Evolutionary conservation across 1,140 invertebrate species (phyloP).

Genomic region (Cherax quadricarinatus): DNA sequence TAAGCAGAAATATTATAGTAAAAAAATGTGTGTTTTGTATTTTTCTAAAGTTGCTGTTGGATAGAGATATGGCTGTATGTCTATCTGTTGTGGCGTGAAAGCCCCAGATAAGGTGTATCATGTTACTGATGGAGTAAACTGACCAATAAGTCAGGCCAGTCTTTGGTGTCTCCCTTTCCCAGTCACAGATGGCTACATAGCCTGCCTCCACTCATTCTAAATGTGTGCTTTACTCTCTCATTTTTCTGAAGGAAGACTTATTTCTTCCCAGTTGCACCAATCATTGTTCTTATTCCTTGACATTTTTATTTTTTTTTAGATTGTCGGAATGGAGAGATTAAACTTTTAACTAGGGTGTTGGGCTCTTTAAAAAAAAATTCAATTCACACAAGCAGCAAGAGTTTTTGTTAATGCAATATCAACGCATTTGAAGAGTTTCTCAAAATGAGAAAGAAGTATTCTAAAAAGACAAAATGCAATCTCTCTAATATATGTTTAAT

Average conservation of each 20-base stretch:
- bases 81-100: slow-evolving; percentile 8
- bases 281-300: slow-evolving; percentile 13
- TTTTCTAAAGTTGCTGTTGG: slow-evolving; percentile 58
- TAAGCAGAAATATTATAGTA: slow-evolving; percentile 35
- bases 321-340: background rate
- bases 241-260: background rate
- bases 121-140: slow-evolving; percentile 66
- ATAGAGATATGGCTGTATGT: slow-evolving; percentile 39
- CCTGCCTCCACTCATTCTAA: background rate
- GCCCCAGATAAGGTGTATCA: slow-evolving; percentile 44
- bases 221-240: slow-evolving; percentile 7
- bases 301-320: background rate
- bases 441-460: too few species aligned
- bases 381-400: background rate
- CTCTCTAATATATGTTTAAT: too few species aligned
- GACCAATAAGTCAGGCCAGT: slow-evolving; percentile 51
- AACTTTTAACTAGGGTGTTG: background rate
- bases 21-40: slow-evolving; percentile 64
- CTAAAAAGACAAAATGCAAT: too few species aligned
- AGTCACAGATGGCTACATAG: slow-evolving; percentile 9
- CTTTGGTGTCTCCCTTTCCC: slow-evolving; percentile 53
- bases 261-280: background rate
- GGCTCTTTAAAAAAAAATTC: too few species aligned
- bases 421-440: background rate
- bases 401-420: background rate